Evolutionary conservation across 2,888 invertebrate genomes (phyloP).

Genomic region (Scaptomyza reducta): DNA sequence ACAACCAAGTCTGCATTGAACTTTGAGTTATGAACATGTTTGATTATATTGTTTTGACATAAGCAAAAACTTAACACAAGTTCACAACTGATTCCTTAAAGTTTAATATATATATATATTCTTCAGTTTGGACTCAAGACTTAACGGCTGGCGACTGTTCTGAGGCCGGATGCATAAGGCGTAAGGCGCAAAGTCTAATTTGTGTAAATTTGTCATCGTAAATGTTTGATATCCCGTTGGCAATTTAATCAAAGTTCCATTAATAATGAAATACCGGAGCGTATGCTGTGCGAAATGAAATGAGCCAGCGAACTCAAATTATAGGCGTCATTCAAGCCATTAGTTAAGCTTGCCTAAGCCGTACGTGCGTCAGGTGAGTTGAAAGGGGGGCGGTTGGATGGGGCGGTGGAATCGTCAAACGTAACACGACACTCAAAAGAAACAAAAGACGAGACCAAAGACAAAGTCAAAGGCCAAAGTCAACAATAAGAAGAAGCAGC

Average conservation of each 20-base stretch:
- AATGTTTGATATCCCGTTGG: constrained; percentile 47
- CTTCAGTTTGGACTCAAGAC: neutral
- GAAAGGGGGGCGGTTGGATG: neutral
- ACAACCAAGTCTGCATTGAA: too few species aligned
- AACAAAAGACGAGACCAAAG: constrained; percentile 25
- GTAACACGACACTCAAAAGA: constrained; percentile 61
- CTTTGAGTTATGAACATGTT: too few species aligned
- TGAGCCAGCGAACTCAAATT: constrained; percentile 47
- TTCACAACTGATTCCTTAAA: constrained; percentile 5
- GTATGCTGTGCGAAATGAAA: constrained; percentile 27
- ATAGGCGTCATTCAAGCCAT: constrained; percentile 28
- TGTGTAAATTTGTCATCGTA: constrained; percentile 68
- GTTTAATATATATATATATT: neutral
- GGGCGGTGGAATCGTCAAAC: neutral
- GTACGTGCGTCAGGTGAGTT: constrained; percentile 13
- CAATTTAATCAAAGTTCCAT: constrained; percentile 78
- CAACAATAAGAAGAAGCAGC: neutral
- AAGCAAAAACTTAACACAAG: too few species aligned
- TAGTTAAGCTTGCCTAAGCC: constrained; percentile 68
- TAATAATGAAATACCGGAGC: constrained; percentile 65
- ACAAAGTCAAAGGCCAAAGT: constrained; percentile 27
- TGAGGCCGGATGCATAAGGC: constrained; percentile 35
- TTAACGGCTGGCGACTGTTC: neutral
- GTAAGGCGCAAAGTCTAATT: constrained; percentile 49
- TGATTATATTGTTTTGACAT: too few species aligned